Percentiles rank a stretch among this genome's conserved stretches.
Evolutionary conservation across 2,888 invertebrate species (phyloP).

Genomic region (Cerceris rybyensis): DNA sequence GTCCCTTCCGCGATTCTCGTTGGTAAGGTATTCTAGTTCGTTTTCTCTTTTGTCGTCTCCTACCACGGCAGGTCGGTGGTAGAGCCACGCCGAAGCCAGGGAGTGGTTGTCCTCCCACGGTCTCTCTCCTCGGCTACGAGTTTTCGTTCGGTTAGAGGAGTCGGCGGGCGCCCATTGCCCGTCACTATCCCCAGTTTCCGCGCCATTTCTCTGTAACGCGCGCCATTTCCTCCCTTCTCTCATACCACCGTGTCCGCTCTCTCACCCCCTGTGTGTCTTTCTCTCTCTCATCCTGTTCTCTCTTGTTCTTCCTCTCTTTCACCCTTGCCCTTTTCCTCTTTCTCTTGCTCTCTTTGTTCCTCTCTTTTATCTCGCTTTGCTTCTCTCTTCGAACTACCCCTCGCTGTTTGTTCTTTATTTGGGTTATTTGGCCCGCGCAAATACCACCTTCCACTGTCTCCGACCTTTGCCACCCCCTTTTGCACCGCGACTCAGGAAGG

Average conservation of each 20-base stretch:
- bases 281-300: constrained; percentile 11
- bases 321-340: constrained; percentile 17
- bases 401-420: constrained; percentile 80
- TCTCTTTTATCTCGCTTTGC: constrained; percentile 70
- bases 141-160: constrained; percentile 71
- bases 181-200: constrained; percentile 82
- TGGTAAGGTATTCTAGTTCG: constrained; percentile 73
- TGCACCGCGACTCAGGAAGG: constrained; percentile 37
- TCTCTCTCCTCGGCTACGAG: constrained; percentile 63
- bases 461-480: constrained; percentile 51
- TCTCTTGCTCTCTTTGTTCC: constrained; percentile 21
- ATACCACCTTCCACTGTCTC: constrained; percentile 75
- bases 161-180: constrained; percentile 76
- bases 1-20: constrained; percentile 67
- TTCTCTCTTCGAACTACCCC: constrained; percentile 70
- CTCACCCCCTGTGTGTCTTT: constrained; percentile 23
- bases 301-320: constrained; percentile 18
- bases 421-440: constrained; percentile 81
- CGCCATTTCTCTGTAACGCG: constrained; percentile 82
- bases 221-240: constrained; percentile 81
- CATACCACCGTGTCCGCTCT: constrained; percentile 61
- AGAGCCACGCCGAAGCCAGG: constrained; percentile 51
- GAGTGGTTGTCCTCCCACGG: constrained; percentile 75
- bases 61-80: constrained; percentile 58
- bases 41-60: constrained; percentile 77